Evolutionary conservation across 1,140 invertebrate genomes (phyloP).

Genomic region (Psilanteris sp.): DNA sequence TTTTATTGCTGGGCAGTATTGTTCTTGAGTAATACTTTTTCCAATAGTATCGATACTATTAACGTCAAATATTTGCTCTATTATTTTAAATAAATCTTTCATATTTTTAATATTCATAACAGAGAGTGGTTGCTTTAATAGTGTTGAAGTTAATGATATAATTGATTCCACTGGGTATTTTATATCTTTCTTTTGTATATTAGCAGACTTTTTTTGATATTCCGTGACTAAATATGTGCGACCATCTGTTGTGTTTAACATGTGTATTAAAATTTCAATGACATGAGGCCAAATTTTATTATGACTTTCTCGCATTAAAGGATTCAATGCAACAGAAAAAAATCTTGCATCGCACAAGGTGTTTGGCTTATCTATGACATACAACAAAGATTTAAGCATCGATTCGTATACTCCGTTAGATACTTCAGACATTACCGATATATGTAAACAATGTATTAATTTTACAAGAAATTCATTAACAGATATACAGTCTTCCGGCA

Average conservation of each 20-base stretch:
- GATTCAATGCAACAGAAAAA: conserved; percentile 69
- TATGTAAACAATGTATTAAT: conserved; percentile 68
- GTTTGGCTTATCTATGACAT: conserved; percentile 65
- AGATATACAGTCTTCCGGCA: conserved; percentile 63
- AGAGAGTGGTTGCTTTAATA: conserved; percentile 74
- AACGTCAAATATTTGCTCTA: conserved; percentile 71
- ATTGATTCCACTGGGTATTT: conserved; percentile 69
- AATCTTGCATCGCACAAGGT: conserved; percentile 69
- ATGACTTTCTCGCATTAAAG: conserved; percentile 62
- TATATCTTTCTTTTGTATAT: conserved; percentile 44
- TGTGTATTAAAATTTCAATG: conserved; percentile 70
- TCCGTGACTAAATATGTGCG: conserved; percentile 68
- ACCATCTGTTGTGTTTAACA: conserved; percentile 72
- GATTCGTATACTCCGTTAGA: conserved; percentile 71
- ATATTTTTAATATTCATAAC: conserved; percentile 74
- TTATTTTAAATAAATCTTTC: conserved; percentile 66
- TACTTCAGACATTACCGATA: conserved; percentile 64
- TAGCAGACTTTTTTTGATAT: conserved; percentile 62
- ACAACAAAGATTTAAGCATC: conserved; percentile 65
- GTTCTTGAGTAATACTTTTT: conserved; percentile 63
- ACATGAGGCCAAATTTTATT: conserved; percentile 73
- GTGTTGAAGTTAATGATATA: conserved; percentile 66
- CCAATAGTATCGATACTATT: conserved; percentile 69
- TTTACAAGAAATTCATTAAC: conserved; percentile 69
- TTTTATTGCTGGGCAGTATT: conserved; percentile 71